phyloP scores from a whole-genome alignment of 2,797 vertebrate genomes.

The Characodon lateralis region DNA sequence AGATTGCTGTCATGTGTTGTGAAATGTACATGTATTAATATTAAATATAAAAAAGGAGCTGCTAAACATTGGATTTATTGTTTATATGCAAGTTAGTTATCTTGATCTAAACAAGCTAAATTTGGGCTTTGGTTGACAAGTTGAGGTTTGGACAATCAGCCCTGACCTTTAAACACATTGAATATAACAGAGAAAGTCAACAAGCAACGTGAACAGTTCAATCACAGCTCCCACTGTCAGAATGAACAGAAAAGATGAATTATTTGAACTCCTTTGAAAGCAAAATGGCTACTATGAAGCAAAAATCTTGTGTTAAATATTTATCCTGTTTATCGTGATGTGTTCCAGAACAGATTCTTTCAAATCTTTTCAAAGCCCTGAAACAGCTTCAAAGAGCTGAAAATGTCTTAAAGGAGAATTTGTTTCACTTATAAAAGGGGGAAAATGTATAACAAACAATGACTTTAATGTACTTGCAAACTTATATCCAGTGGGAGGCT shows the following conservation, averaged over 20 bases:
- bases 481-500: constrained; percentile 22
- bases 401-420: background rate
- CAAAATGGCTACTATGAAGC: background rate
- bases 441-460: no score
- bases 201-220: constrained; percentile 7
- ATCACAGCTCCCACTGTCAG: constrained; percentile 32
- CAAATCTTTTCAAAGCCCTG: background rate
- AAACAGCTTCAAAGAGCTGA: background rate
- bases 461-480: background rate
- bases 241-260: background rate
- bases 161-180: background rate
- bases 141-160: background rate
- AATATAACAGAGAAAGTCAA: constrained; percentile 12
- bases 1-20: background rate
- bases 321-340: background rate
- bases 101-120: background rate
- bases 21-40: background rate
- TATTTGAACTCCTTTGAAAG: background rate
- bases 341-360: background rate
- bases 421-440: background rate
- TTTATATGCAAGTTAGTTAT: background rate
- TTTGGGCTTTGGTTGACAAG: background rate
- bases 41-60: background rate
- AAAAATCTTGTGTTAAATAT: background rate
- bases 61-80: background rate